Evolutionary conservation across 2,113 vertebrate species (phyloP), one percentile per base, ranked within the genome.

Genomic region (Aphyosemion australe): DNA sequence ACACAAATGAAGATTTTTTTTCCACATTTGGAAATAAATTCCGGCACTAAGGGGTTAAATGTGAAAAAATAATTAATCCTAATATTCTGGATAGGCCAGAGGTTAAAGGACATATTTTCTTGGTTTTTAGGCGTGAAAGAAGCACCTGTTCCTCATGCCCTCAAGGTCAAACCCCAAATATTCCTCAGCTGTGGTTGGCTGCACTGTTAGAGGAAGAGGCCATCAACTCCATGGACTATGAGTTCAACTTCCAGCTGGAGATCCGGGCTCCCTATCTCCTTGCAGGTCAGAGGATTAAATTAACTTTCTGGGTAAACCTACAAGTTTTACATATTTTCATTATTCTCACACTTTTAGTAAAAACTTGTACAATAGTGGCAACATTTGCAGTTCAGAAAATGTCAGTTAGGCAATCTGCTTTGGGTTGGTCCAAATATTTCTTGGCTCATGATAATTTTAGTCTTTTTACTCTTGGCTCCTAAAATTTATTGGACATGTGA

Each of bases 221-320:
- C 65, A 94, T 94, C 81, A 99, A 98, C 89, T 95, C 96, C 72
- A 95, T 90, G 1, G 95, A 97, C 77, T 98, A 99, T 0, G 93
- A 97, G 56, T 98, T 99, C 74, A 95, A 88, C 90, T 99, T 99
- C 86, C 94, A 96, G 55, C 89, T 98, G 83, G 96, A 98, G 92
- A 99, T 99, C 72, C 89, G 93, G 0, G 95, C 95, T 4, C 97
- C 96, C 0, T 98, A 95, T 53, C 87, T 97, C 41, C 93, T 98
- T 0, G 95, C 97, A 94, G 96, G 96, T 98, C 60, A 81, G 84
- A n/a, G 12, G 48, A 34, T 56, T 31, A 11, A 14, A 12, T 65
- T 45, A 45, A 57, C 7, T 52, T n/a, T 18, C 1, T 0, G 42
- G 11, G 15, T 5, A 54, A 47, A 57, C 43, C 18, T 7, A 26